Conservation (phyloP, 2,797 vertebrate genomes). For the Discoglossus pictus region DNA sequence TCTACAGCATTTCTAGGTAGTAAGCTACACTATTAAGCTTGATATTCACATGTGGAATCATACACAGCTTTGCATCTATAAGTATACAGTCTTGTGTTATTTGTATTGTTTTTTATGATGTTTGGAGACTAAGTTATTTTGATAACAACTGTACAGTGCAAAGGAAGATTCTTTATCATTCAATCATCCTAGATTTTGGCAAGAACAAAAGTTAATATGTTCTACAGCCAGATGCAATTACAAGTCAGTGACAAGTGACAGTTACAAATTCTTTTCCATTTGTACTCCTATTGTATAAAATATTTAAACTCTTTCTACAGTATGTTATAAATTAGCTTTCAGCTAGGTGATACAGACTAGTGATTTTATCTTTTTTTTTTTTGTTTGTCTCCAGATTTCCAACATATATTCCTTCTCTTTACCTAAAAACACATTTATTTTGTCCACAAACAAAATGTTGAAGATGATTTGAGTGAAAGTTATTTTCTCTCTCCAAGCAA, state of each 20-base stretch:
- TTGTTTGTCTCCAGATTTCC: background rate
- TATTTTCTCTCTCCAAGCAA: too few relatives aligned
- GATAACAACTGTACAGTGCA: background rate
- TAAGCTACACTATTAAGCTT: too few relatives aligned
- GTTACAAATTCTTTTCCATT: conserved; percentile 27
- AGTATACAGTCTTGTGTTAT: background rate
- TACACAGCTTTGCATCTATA: too few relatives aligned
- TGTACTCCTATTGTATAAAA: conserved; percentile 20
- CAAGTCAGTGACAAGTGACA: conserved; percentile 23
- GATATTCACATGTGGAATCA: too few relatives aligned
- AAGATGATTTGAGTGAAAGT: too few relatives aligned
- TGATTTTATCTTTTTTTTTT: background rate
- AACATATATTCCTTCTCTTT: too few relatives aligned
- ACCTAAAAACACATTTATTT: too few relatives aligned
- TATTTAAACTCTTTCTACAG: conserved; percentile 12
- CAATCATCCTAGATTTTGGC: conserved; percentile 2
- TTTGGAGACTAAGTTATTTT: background rate
- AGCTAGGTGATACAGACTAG: background rate
- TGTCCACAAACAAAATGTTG: too few relatives aligned
- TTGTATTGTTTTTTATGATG: background rate
- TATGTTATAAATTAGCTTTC: conserved; percentile 15
- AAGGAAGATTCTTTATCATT: background rate
- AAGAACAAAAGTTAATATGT: conserved; percentile 16
- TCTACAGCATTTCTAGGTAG: too few relatives aligned
- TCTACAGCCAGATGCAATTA: conserved; percentile 14